Conservation (phyloP, 2,797 vertebrate genomes). For the Chelon auratus region DNA sequence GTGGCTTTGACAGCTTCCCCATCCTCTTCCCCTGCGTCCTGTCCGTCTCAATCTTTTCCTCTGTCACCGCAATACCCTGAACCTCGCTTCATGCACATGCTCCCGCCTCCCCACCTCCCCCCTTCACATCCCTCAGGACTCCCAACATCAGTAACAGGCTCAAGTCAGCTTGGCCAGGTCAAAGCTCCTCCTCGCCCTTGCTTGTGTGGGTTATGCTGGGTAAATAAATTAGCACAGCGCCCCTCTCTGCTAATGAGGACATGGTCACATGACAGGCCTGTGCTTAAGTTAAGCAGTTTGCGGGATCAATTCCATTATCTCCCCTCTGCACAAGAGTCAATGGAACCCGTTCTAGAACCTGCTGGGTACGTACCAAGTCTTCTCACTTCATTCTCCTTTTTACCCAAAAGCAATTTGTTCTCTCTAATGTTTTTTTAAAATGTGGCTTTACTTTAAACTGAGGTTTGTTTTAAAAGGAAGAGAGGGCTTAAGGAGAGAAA, state of each 20-base stretch:
- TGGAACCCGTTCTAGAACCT: constrained; percentile 70
- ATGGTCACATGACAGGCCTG: constrained; percentile 74
- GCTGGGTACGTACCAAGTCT: constrained; percentile 72
- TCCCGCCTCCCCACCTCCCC: constrained; percentile 8
- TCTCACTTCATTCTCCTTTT: constrained; percentile 20
- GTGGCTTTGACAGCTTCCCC: constrained; percentile 17
- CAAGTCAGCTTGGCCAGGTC: constrained; percentile 65
- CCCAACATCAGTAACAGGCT: constrained; percentile 48
- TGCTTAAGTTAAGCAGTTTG: constrained; percentile 78
- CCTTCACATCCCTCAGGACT: constrained; percentile 22
- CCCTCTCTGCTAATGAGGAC: constrained; percentile 73
- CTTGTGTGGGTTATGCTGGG: constrained; percentile 66
- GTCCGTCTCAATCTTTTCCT: constrained; percentile 32
- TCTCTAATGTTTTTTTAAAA: constrained; percentile 33
- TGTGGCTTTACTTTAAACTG: constrained; percentile 30
- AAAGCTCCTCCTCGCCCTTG: constrained; percentile 35
- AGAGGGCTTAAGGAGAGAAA: constrained; percentile 31
- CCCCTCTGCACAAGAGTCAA: constrained; percentile 61
- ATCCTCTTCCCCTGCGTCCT: constrained; percentile 25
- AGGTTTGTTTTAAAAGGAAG: constrained; percentile 43
- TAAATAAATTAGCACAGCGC: constrained; percentile 78
- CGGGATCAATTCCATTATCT: constrained; percentile 75
- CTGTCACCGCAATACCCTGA: constrained; percentile 28
- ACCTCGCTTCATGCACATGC: constrained; percentile 1
- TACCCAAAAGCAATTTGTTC: constrained; percentile 29